phyloP scores from a whole-genome alignment of 2,113 vertebrate genomes.

The Spheniscus mendiculus region DNA sequence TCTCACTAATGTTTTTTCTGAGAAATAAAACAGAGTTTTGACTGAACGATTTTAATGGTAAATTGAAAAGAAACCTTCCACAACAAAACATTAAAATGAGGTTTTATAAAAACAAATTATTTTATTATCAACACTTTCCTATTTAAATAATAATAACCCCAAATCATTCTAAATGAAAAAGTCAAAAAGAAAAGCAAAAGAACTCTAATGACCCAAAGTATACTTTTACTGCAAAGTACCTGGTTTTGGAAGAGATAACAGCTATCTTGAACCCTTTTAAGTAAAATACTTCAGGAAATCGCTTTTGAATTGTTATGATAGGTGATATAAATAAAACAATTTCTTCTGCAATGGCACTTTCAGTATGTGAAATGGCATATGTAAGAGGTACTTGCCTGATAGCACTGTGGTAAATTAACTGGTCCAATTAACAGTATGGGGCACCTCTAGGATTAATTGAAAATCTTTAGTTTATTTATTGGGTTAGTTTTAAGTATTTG shows the following conservation, averaged over 20 bases:
- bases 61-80: neutral
- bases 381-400: neutral
- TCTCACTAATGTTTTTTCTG: neutral
- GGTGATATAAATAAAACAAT: neutral
- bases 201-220: neutral
- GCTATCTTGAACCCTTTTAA: neutral
- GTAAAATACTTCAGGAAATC: neutral
- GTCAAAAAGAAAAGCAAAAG: neutral
- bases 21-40: neutral
- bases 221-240: neutral
- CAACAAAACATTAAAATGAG: neutral
- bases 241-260: neutral
- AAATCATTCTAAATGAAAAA: neutral
- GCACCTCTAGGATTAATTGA: neutral
- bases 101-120: neutral
- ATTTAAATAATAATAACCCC: neutral
- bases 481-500: neutral
- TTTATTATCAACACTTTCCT: neutral
- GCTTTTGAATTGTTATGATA: neutral
- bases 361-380: neutral
- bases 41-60: neutral
- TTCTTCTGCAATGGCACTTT: neutral
- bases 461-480: slow-evolving; percentile 1
- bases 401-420: neutral
- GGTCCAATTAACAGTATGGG: neutral